Conservation (phyloP, 92 coral and sea anemone species). For the Porites lobata region DNA sequence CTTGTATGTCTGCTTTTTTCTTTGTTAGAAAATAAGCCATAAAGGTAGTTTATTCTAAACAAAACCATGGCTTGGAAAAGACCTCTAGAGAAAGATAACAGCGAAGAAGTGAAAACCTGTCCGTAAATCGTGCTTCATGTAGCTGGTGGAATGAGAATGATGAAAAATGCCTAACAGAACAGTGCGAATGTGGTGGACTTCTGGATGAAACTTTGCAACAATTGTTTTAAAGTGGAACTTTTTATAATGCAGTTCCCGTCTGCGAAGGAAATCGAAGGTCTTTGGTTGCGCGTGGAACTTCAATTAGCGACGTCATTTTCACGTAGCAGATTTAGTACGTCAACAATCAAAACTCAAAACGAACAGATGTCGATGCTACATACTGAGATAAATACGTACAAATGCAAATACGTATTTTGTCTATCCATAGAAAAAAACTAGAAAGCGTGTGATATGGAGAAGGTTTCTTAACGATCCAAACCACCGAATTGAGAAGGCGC, state of each 20-base stretch:
- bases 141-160: not conserved
- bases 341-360: constrained; percentile 66
- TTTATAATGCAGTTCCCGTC: not conserved
- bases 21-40: not conserved
- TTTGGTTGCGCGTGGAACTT: not conserved
- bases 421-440: not conserved
- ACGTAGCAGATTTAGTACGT: constrained; percentile 53
- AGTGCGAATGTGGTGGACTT: not conserved
- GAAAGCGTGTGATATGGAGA: not conserved
- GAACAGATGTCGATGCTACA: not conserved
- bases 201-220: not conserved
- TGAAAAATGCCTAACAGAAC: not conserved
- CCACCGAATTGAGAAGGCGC: not conserved
- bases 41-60: not conserved
- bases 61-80: not conserved
- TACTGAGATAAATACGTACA: not conserved
- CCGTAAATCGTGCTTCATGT: not conserved
- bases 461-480: not conserved
- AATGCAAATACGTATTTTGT: not conserved
- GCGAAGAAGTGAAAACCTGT: not conserved
- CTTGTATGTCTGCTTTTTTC: not conserved
- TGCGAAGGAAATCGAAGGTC: constrained; percentile 14
- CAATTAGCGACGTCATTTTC: constrained; percentile 62
- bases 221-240: not conserved
- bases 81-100: not conserved